Conservation (phyloP, 1,140 invertebrate species). For the Calliphora vicina region DNA sequence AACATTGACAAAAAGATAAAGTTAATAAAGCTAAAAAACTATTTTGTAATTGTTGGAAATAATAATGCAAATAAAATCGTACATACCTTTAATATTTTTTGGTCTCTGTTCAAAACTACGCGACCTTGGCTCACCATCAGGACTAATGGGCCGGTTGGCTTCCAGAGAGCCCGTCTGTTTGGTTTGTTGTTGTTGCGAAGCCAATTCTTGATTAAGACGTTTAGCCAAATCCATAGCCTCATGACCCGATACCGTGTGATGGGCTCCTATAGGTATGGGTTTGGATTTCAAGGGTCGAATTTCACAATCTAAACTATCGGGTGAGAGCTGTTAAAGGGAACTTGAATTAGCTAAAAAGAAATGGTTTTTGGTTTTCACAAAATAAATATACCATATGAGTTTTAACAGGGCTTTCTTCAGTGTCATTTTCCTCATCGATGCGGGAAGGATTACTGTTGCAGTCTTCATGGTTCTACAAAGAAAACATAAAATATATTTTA, state of each 20-base stretch:
- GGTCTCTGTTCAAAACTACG: constrained; percentile 72
- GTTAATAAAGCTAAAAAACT: not conserved
- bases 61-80: not conserved
- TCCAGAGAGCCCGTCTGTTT: constrained; percentile 63
- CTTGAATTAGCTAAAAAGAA: not conserved
- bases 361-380: not conserved
- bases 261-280: constrained; percentile 74
- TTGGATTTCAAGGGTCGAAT: constrained; percentile 63
- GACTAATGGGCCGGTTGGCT: constrained; percentile 62
- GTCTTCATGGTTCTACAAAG: constrained; percentile 47
- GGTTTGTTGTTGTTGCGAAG: constrained; percentile 66
- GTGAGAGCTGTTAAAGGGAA: constrained; percentile 2
- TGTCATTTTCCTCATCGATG: constrained; percentile 75
- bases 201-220: constrained; percentile 74
- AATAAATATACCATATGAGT: constrained; percentile 36
- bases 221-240: constrained; percentile 80
- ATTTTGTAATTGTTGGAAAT: not conserved
- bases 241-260: constrained; percentile 79
- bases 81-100: constrained; percentile 69
- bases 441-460: constrained; percentile 65
- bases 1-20: not conserved
- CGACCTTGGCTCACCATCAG: constrained; percentile 68
- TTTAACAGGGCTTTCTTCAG: constrained; percentile 35
- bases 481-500: no score
- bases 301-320: constrained; percentile 24